Percentiles rank a stretch among this genome's conserved stretches.
Conservation (phyloP, 2,888 invertebrate species). For the Cosmorhoe ocellata region DNA sequence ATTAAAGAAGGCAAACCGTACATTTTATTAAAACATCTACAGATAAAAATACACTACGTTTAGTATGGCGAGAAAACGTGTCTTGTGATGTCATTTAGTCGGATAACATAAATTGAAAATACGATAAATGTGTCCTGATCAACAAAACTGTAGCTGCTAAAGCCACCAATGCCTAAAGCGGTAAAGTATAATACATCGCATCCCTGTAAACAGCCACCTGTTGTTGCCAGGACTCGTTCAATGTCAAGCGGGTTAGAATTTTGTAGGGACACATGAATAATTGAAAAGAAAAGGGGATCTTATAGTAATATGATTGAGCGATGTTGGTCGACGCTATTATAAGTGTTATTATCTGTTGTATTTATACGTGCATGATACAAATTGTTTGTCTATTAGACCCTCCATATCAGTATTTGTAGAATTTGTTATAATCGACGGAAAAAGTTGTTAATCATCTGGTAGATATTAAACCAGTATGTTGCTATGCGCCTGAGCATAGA, state of each 20-base stretch:
- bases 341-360: constrained; percentile 5
- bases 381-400: constrained; percentile 20
- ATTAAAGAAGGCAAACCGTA: too few relatives aligned
- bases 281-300: neutral
- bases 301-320: constrained; percentile 1
- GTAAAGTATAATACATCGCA: neutral
- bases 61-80: too few relatives aligned
- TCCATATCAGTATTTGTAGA: constrained; percentile 10
- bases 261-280: neutral
- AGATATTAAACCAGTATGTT: neutral
- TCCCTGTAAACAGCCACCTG: constrained; percentile 20
- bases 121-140: too few relatives aligned
- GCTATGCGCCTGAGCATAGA: constrained; percentile 3
- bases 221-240: constrained; percentile 6
- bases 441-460: neutral
- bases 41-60: too few relatives aligned
- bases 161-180: too few relatives aligned
- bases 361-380: constrained; percentile 22
- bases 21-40: too few relatives aligned
- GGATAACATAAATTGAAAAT: too few relatives aligned
- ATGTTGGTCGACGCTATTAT: constrained; percentile 1
- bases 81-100: too few relatives aligned
- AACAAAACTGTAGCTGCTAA: too few relatives aligned
- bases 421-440: neutral
- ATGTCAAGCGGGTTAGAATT: neutral